Percentiles rank a stretch among this genome's conserved stretches.
Conservation (phyloP, 1,140 invertebrate genomes). For the Diuraphis noxia region DNA sequence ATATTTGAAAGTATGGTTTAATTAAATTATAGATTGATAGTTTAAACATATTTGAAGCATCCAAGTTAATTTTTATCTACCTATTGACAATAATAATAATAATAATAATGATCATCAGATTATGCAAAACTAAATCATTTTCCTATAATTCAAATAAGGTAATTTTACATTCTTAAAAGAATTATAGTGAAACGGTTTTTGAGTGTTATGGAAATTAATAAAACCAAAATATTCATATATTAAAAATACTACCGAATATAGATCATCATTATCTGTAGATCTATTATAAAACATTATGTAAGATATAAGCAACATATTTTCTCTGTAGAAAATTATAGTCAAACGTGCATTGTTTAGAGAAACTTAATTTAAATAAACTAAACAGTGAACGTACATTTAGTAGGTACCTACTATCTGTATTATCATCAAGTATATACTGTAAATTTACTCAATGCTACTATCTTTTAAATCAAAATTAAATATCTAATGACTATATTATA, state of each 20-base stretch:
- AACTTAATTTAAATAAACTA: slow-evolving; percentile 11
- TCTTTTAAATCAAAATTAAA: slow-evolving; percentile 29
- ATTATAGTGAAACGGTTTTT: not conserved
- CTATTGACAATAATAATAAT: too few relatives aligned
- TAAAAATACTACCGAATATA: not conserved
- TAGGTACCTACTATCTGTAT: too few relatives aligned
- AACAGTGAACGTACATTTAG: not conserved
- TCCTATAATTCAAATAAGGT: too few relatives aligned
- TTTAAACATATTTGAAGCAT: too few relatives aligned
- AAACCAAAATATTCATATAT: not conserved
- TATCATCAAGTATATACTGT: too few relatives aligned
- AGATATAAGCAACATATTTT: not conserved
- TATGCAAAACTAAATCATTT: too few relatives aligned
- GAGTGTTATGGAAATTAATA: not conserved
- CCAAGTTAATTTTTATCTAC: too few relatives aligned
- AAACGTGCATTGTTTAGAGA: slow-evolving; percentile 1
- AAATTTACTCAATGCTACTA: not conserved
- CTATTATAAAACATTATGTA: not conserved
- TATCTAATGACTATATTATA: not conserved
- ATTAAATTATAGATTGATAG: too few relatives aligned
- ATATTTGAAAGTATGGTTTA: too few relatives aligned
- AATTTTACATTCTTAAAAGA: not conserved
- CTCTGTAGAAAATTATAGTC: not conserved
- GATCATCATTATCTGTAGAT: not conserved
- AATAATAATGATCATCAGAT: too few relatives aligned